phyloP scores from a whole-genome alignment of 2,888 invertebrate genomes.

The Oithona nana region DNA sequence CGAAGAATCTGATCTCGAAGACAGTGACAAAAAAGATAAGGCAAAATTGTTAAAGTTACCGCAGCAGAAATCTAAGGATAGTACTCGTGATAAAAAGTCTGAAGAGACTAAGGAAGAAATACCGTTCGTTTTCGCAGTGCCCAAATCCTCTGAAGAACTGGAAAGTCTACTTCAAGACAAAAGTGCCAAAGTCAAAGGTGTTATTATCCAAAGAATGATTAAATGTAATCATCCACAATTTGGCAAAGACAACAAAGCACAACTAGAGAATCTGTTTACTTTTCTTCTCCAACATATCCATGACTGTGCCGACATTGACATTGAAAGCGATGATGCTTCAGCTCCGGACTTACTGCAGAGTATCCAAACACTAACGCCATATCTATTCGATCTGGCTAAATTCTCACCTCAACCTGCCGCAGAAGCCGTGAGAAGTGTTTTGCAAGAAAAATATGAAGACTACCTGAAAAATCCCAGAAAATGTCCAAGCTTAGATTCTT shows the following conservation, averaged over 20 bases:
- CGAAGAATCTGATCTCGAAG: constrained; percentile 20
- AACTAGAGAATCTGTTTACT: constrained; percentile 49
- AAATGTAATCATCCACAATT: constrained; percentile 71
- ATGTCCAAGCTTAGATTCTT: constrained; percentile 26
- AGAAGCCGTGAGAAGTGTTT: constrained; percentile 23
- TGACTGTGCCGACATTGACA: constrained; percentile 29
- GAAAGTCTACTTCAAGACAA: constrained; percentile 40
- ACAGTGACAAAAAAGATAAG: constrained; percentile 17
- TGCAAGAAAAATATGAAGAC: constrained; percentile 20
- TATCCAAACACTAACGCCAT: constrained; percentile 26
- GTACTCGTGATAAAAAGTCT: constrained; percentile 32
- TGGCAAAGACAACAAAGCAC: constrained; percentile 53
- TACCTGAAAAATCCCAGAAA: constrained; percentile 18
- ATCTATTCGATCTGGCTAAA: constrained; percentile 47
- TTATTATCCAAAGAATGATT: constrained; percentile 57
- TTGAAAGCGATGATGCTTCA: neutral
- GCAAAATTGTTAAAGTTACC: constrained; percentile 3
- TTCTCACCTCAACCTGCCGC: constrained; percentile 47
- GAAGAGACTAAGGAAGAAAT: constrained; percentile 39
- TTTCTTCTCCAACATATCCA: constrained; percentile 57
- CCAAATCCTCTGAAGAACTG: constrained; percentile 42
- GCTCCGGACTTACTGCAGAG: neutral
- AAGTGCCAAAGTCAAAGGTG: constrained; percentile 42
- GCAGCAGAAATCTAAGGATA: constrained; percentile 33
- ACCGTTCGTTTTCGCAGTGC: constrained; percentile 35